Base-by-base conservation (phyloP, 1,140 invertebrate genomes). In the Lepidostoma basale region DNA sequence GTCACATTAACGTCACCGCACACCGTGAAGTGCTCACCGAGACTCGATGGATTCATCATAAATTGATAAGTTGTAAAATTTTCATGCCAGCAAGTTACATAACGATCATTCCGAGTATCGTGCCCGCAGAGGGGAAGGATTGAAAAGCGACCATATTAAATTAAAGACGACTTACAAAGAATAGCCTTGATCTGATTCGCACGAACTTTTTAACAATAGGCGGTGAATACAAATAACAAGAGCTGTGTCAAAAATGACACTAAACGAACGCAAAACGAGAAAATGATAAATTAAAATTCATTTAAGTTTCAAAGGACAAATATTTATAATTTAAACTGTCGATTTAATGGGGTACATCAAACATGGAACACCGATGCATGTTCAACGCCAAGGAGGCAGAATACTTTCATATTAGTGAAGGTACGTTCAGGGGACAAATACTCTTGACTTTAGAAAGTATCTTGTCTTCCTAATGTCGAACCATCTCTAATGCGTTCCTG, bases 1-100 rank as follows among this genome's bases (percentile, higher is more conserved):
- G 52, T 56, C 52, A 56, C 52, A 56, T 56, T 56, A 56, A 56
- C 30, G 52, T 56, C 52, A 12, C 18, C 52, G 36, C 52, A 56
- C 36, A 18, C 26, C 26, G 52, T 36, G 52, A 56, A 56, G 36
- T 9, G 28, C 8, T 30, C 52, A 33, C 52, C 18, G 52, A n/a
- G 36, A 56, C 52, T 56, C n/a, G n/a, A n/a, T n/a, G 52, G 52
- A 33, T 56, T 56, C 28, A 1, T 56, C 28, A 39, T 56, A 56
- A 56, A 56, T 33, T 56, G 28, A 56, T 56, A 56, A 54, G 25
- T 56, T 22, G 30, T 33, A 56, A 30, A 56, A 56, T 56, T 30
- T 56, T 36, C 22, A 33, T 39, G 14, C 26, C 30, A 12, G 28
- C 6, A 22, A 20, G 14, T 56, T 36, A 33, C 52, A 36, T 56